Conservation (phyloP, 1,140 invertebrate genomes). For the Ips nitidus region DNA sequence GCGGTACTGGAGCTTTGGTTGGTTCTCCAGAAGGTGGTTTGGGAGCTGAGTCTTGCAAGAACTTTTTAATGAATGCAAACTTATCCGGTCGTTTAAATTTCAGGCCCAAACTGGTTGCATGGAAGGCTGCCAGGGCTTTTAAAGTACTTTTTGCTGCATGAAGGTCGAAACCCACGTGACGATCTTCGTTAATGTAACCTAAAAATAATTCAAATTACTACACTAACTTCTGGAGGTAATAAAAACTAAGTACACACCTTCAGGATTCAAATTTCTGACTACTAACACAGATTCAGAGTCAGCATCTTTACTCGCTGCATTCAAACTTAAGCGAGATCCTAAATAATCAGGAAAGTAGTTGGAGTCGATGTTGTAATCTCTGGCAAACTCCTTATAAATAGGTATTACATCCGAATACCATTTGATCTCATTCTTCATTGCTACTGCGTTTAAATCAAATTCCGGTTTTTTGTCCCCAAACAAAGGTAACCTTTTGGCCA, state of each 20-base stretch:
- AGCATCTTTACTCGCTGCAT: not conserved
- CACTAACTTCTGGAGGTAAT: too few species aligned
- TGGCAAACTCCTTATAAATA: not conserved
- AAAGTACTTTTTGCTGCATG: conserved; percentile 55
- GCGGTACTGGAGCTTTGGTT: not conserved
- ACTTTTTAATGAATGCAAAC: conserved; percentile 50
- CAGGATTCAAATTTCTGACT: not conserved
- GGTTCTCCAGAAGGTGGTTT: conserved; percentile 7
- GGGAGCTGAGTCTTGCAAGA: conserved; percentile 38
- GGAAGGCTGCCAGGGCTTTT: conserved; percentile 57
- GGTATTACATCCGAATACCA: conserved; percentile 3
- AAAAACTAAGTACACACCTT: not conserved
- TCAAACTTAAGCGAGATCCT: not conserved
- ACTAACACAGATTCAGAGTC: not conserved
- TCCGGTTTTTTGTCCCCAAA: not conserved
- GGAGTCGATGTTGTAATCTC: not conserved
- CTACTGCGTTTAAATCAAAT: not conserved
- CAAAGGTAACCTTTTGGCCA: not conserved
- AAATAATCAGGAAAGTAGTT: not conserved
- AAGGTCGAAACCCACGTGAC: conserved; percentile 55
- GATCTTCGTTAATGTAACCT: conserved; percentile 56
- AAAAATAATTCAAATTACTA: not conserved
- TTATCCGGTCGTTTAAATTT: conserved; percentile 55
- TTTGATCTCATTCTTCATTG: not conserved
- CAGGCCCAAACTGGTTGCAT: conserved; percentile 59